Evolutionary conservation across 2,888 invertebrate genomes (phyloP), one percentile per base, ranked within the genome.

Genomic region (Caenorhabditis japonica): DNA sequence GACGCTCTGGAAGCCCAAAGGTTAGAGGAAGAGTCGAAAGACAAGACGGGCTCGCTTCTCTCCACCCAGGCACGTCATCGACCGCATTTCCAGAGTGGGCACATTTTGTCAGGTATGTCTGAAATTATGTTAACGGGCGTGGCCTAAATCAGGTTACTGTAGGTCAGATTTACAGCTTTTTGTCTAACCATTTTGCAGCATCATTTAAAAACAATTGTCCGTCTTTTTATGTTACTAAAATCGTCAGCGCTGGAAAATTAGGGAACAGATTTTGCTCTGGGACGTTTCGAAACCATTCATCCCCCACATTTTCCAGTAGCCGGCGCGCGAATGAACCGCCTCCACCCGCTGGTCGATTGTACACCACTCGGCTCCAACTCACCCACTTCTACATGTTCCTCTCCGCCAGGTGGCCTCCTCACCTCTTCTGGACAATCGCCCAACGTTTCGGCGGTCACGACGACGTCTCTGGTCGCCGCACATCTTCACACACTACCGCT

Each of bases 381-480:
- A 5, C 83, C 83, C 0, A 79, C 81, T 4, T 83, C 82, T 5
- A 83, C 84, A 8, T 83, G 84, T 53, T 84, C 84, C 4, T 84
- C 84, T 25, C 84, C 84, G 3, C 79, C 80, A n/a, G 74, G 77
- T 12, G 75, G 71, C 19, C 52, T 70, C 13, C 47, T 53, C n/a
- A 8, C 27, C n/a, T 21, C 15, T 13, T 15, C 44, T 19, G 61
- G 55, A 36, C 55, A 66, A 51, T 51, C 59, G 27, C 15, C 53
- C 7, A 64, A 34, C 21, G 58, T 62, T 17, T 46, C 61, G 13
- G 59, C 41, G 30, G 36, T 59, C n/a, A 72, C 64, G 12, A 55
- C 60, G 2, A 58, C 70, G 0, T 51, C 62, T 7, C 53, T 66
- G 0, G 60, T 55, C 13, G 76, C 79, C 23, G 68, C 70, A 7